These are phyloP conservation scores for Drepanosiphum platanoidis DNA, from an alignment of 2,888 invertebrate species.

Conservation along the genomic window DNA sequence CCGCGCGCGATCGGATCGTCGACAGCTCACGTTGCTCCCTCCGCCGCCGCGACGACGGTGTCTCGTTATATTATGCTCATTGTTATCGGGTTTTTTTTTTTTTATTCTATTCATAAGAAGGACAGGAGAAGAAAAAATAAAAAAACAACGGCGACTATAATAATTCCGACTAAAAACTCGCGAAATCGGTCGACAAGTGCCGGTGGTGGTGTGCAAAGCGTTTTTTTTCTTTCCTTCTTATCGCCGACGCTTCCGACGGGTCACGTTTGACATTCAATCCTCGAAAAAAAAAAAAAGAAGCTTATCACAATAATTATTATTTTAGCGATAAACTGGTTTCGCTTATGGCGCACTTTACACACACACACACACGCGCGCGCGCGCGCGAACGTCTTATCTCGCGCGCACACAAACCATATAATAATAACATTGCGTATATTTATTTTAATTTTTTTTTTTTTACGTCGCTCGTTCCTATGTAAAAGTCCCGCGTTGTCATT, in stretches of 20 bases:
- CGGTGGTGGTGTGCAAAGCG: not conserved
- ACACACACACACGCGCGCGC: not conserved
- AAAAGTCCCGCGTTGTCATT: too few species aligned
- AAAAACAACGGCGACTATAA: not conserved
- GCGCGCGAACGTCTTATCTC: not conserved
- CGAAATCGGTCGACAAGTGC: not conserved
- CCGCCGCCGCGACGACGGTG: not conserved
- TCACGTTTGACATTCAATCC: constrained; percentile 61
- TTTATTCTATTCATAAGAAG: not conserved
- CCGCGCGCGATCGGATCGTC: not conserved
- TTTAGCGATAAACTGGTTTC: constrained; percentile 57
- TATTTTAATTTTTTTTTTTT: too few species aligned
- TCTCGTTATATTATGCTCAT: not conserved
- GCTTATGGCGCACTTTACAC: constrained; percentile 49
- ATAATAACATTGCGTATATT: too few species aligned
- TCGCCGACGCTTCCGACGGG: constrained; percentile 60
- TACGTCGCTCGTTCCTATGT: too few species aligned
- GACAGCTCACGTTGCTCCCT: not conserved
- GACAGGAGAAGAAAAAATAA: not conserved
- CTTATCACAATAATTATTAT: constrained; percentile 52
- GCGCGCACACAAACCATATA: not conserved
- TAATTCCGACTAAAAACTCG: constrained; percentile 17
- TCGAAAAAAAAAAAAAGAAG: constrained; percentile 19
- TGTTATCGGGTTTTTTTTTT: not conserved
- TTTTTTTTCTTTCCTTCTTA: constrained; percentile 28